These are phyloP conservation scores for Drosophila chauvacae DNA, from an alignment of 1,140 invertebrate species.

Conservation along the genomic window DNA sequence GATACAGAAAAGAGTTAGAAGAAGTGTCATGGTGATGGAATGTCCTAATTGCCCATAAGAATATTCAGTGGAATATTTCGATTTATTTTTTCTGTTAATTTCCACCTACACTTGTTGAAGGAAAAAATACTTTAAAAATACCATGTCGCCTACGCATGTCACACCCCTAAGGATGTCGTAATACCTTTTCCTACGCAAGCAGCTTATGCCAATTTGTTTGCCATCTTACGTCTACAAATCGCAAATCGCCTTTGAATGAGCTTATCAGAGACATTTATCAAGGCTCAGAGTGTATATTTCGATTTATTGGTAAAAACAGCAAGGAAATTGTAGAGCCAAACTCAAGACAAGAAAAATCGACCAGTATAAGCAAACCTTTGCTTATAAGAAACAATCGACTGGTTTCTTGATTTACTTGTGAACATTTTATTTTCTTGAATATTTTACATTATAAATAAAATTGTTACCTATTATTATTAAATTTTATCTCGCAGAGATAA, in stretches of 20 bases:
- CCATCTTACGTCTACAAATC: slow-evolving; percentile 42
- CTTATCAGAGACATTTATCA: slow-evolving; percentile 7
- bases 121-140: no score
- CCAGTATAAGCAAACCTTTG: background rate
- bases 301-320: slow-evolving; percentile 13
- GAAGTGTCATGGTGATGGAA: slow-evolving; percentile 2
- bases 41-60: background rate
- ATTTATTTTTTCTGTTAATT: background rate
- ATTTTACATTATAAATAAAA: no score
- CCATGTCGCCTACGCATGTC: slow-evolving; percentile 1
- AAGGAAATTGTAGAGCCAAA: background rate
- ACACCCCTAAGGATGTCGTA: background rate
- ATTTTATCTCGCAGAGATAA: background rate
- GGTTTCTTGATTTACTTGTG: no score
- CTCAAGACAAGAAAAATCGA: background rate
- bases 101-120: background rate
- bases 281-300: slow-evolving; percentile 3
- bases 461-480: no score
- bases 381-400: background rate
- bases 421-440: background rate
- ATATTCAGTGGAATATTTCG: background rate
- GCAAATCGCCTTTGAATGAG: slow-evolving; percentile 54
- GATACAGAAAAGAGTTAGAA: slow-evolving; percentile 23
- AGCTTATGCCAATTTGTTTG: slow-evolving; percentile 71
- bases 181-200: slow-evolving; percentile 42